These are phyloP conservation scores for Mythimna albipuncta DNA, from an alignment of 2,888 invertebrate genomes.

Conservation along the genomic window DNA sequence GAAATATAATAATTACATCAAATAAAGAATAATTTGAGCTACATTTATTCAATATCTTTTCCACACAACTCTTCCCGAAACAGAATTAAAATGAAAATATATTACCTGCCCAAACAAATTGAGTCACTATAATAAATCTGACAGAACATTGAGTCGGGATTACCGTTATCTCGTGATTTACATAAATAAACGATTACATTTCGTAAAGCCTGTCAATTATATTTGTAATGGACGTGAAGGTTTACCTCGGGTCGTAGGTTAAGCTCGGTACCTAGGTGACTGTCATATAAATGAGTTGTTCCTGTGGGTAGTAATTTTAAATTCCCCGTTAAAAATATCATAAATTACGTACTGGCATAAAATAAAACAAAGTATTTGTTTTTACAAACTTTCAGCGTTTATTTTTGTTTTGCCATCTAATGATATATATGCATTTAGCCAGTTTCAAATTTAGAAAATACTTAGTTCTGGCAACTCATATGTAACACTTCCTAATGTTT, in stretches of 20 bases:
- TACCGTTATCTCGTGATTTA: conserved; percentile 25
- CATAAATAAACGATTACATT: conserved; percentile 38
- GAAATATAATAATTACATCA: too few species aligned
- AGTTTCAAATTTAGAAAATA: too few species aligned
- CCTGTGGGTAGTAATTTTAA: background rate
- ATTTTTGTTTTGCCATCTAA: too few species aligned
- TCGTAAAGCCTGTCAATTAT: conserved; percentile 39
- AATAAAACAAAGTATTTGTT: background rate
- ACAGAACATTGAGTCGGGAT: conserved; percentile 19
- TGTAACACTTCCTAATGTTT: too few species aligned
- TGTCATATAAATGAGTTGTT: background rate
- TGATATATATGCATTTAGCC: too few species aligned
- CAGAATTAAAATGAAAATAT: conserved; percentile 5
- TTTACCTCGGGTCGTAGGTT: background rate
- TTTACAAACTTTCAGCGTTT: too few species aligned
- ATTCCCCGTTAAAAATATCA: background rate
- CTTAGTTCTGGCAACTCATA: too few species aligned
- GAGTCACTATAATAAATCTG: conserved; percentile 23
- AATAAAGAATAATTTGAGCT: too few species aligned
- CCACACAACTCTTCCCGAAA: background rate
- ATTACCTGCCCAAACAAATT: background rate
- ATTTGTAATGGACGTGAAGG: conserved; percentile 2
- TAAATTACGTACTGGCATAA: background rate
- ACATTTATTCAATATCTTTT: background rate
- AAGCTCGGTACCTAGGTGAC: background rate